A percentile compares a stretch with the other conserved stretches of the same genome.
Conservation (phyloP, 53 echinoderm and acorn worm species). For the Paelopatides confundens region DNA sequence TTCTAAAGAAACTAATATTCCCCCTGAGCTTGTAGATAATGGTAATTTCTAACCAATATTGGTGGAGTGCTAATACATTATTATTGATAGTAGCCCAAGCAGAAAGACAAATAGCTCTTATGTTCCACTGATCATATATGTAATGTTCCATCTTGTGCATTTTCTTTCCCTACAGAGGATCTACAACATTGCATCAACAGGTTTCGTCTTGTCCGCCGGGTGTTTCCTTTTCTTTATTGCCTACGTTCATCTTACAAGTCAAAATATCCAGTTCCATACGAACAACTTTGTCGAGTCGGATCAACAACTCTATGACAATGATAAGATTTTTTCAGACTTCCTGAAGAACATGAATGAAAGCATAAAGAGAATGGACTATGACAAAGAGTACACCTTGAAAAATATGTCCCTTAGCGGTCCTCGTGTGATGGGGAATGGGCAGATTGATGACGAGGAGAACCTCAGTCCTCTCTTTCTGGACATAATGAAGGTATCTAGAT, state of each 20-base stretch:
- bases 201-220: slow-evolving; percentile 10
- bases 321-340: neutral
- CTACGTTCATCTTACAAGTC: slow-evolving; percentile 34
- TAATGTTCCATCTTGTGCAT: neutral
- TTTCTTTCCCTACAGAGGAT: slow-evolving; percentile 1
- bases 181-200: neutral
- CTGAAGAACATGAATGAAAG: slow-evolving; percentile 24
- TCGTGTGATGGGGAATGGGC: neutral
- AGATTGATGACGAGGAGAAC: neutral
- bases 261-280: slow-evolving; percentile 4
- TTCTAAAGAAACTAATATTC: no score
- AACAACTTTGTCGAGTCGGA: neutral
- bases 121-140: no score
- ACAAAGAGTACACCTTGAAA: slow-evolving; percentile 2
- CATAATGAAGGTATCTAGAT: slow-evolving; percentile 1
- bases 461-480: slow-evolving; percentile 12
- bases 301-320: neutral
- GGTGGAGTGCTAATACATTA: no score
- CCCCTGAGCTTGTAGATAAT: no score
- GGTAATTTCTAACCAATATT: no score
- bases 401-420: neutral
- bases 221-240: slow-evolving; percentile 13
- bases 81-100: no score
- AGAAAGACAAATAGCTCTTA: no score
- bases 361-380: slow-evolving; percentile 29